These are phyloP conservation scores for Apteryx owenii DNA, from an alignment of 2,113 vertebrate genomes.

Conservation along the genomic window DNA sequence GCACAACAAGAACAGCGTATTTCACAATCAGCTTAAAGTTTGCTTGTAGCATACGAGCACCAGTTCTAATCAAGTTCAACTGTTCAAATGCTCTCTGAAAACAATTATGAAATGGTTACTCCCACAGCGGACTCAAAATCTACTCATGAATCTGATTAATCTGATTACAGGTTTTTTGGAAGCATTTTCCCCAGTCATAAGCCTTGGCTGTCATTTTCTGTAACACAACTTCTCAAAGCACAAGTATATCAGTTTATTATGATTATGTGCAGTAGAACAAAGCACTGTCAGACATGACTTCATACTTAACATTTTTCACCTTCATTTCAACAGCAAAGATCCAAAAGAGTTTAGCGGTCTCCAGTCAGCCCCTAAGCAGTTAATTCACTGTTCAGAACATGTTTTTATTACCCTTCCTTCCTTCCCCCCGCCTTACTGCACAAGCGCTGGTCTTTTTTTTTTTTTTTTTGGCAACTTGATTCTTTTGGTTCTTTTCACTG, in stretches of 20 bases:
- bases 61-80: constrained; percentile 16
- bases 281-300: not conserved
- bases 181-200: not conserved
- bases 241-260: not conserved
- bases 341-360: not conserved
- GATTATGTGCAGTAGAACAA: not conserved
- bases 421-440: constrained; percentile 16
- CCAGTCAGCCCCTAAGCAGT: constrained; percentile 35
- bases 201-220: not conserved
- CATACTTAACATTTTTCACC: not conserved
- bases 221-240: not conserved
- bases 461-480: constrained; percentile 41
- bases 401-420: constrained; percentile 45
- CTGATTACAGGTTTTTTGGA: not conserved
- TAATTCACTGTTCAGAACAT: constrained; percentile 55
- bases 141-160: not conserved
- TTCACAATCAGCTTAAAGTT: constrained; percentile 29
- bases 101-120: not conserved
- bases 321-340: not conserved
- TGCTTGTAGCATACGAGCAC: not conserved
- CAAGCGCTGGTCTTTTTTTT: not conserved
- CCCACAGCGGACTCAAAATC: not conserved
- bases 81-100: constrained; percentile 2
- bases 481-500: constrained; percentile 41
- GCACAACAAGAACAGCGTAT: not conserved